Percentiles rank a stretch among this genome's conserved stretches.
These are phyloP conservation scores for Clepsis dumicolana DNA, from an alignment of 2,888 invertebrate species.

Conservation along the genomic window DNA sequence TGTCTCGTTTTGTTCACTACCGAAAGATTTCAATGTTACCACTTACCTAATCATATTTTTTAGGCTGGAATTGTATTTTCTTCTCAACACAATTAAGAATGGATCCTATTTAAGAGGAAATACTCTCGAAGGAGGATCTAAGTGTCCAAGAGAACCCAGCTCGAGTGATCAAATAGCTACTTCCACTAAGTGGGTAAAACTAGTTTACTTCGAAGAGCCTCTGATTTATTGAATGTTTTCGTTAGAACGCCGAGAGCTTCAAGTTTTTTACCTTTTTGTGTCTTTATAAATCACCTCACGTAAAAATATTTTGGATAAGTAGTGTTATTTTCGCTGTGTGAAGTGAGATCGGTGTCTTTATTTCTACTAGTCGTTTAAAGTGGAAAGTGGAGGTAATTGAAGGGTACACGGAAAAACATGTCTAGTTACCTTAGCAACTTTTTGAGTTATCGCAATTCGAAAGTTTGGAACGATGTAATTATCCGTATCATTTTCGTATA, in stretches of 20 bases:
- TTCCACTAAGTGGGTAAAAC: conserved; percentile 33
- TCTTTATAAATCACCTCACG: conserved; percentile 3
- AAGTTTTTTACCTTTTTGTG: conserved; percentile 16
- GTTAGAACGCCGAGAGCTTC: conserved; percentile 11
- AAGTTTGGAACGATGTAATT: too few relatives aligned
- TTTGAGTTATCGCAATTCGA: too few relatives aligned
- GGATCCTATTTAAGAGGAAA: background rate
- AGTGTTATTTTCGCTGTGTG: background rate
- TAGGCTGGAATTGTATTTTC: background rate
- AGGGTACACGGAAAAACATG: too few relatives aligned
- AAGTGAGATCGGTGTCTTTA: background rate
- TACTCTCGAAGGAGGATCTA: background rate
- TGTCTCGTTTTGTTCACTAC: too few relatives aligned
- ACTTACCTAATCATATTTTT: too few relatives aligned
- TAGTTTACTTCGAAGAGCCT: conserved; percentile 34
- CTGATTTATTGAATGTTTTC: conserved; percentile 38
- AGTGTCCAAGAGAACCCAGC: conserved; percentile 2
- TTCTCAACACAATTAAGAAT: background rate
- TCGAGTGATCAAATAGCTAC: conserved; percentile 32
- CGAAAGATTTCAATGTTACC: too few relatives aligned
- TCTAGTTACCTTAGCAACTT: too few relatives aligned
- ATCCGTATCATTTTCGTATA: too few relatives aligned
- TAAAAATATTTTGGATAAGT: background rate
- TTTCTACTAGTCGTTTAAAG: background rate
- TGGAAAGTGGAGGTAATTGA: background rate